Percentiles rank a stretch among this genome's conserved stretches.
These are phyloP conservation scores for Pocota personata DNA, from an alignment of 2,888 invertebrate species.

Conservation along the genomic window DNA sequence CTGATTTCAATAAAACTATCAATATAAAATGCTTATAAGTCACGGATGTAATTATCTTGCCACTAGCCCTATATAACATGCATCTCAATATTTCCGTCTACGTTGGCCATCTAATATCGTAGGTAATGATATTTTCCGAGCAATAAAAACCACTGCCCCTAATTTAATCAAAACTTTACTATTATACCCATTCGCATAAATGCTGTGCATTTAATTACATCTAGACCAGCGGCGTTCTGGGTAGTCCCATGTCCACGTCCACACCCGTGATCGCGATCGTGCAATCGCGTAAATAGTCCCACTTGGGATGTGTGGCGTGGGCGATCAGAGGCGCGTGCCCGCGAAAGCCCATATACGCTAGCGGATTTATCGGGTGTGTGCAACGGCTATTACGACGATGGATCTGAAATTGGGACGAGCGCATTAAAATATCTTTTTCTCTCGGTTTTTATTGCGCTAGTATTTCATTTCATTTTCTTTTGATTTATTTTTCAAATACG, in stretches of 20 bases:
- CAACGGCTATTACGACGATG: not conserved
- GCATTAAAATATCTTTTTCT: constrained; percentile 55
- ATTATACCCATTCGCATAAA: constrained; percentile 32
- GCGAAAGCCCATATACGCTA: constrained; percentile 49
- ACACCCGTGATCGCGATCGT: constrained; percentile 42
- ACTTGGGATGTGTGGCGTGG: constrained; percentile 48
- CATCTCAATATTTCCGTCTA: constrained; percentile 1
- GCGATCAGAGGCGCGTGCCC: constrained; percentile 61
- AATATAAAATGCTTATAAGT: not conserved
- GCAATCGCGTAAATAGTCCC: constrained; percentile 61
- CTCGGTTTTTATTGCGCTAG: constrained; percentile 19
- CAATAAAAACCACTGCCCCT: constrained; percentile 52
- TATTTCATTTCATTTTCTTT: constrained; percentile 32
- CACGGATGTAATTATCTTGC: not conserved
- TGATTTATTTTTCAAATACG: constrained; percentile 51
- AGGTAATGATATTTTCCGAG: constrained; percentile 21
- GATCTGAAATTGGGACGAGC: constrained; percentile 60
- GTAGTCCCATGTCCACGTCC: constrained; percentile 34
- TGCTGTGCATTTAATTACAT: constrained; percentile 45
- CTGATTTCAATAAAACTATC: not conserved
- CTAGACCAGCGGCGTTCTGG: not conserved
- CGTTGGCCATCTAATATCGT: constrained; percentile 6
- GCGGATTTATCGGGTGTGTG: constrained; percentile 38
- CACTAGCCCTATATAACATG: not conserved
- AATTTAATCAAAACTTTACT: constrained; percentile 48